Evolutionary conservation across 2,113 vertebrate species (phyloP).

Genomic region (Rousettus leschenaultii): DNA sequence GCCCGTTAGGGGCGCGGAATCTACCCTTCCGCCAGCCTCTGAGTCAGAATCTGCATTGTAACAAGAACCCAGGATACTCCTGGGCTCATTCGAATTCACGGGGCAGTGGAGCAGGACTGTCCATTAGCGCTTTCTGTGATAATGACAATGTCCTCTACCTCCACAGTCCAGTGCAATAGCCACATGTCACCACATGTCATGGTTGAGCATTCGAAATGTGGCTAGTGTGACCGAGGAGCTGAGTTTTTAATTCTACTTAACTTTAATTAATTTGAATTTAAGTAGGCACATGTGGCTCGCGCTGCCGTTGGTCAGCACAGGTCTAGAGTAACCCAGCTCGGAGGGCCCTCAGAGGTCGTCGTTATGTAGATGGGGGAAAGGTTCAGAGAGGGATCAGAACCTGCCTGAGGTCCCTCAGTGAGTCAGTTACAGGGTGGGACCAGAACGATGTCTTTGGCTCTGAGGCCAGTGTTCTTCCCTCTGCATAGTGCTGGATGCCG

Average conservation of each 20-base stretch:
- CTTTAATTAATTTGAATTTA: background rate
- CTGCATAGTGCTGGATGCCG: background rate
- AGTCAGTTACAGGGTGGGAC: background rate
- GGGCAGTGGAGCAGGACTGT: accelerated
- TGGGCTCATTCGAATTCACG: background rate
- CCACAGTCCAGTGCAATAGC: background rate
- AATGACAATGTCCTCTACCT: accelerated
- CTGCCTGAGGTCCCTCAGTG: background rate
- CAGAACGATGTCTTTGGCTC: background rate
- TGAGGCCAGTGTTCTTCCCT: background rate
- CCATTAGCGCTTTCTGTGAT: background rate
- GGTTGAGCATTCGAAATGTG: background rate
- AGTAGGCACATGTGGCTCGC: background rate
- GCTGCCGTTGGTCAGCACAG: background rate
- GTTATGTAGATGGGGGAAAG: background rate
- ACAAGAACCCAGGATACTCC: background rate
- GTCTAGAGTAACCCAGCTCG: background rate
- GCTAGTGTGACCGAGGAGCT: background rate
- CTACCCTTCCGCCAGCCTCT: accelerated
- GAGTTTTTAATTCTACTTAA: background rate
- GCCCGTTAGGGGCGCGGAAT: background rate
- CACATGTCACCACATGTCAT: background rate
- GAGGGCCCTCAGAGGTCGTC: background rate
- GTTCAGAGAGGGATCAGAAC: background rate
- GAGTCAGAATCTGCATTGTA: background rate